These are phyloP conservation scores for Achroia grisella DNA, from an alignment of 1,140 invertebrate genomes.

Conservation along the genomic window DNA sequence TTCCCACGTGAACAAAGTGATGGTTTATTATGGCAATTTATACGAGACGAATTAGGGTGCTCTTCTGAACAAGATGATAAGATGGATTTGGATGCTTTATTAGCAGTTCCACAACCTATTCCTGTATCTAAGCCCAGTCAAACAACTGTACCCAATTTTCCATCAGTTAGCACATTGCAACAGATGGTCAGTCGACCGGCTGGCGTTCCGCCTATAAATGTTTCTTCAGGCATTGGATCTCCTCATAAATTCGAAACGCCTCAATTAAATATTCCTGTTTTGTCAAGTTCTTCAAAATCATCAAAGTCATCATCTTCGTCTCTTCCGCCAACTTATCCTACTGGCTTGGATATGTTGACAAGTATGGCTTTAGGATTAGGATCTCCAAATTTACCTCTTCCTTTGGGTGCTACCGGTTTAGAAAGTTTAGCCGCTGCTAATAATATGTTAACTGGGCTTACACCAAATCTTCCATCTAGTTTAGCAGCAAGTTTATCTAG, in stretches of 20 bases:
- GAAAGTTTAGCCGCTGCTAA: constrained; percentile 66
- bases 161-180: constrained; percentile 66
- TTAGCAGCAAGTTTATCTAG: constrained; percentile 56
- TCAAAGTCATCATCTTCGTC: constrained; percentile 53
- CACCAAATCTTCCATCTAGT: constrained; percentile 57
- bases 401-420: constrained; percentile 47
- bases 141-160: constrained; percentile 57
- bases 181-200: constrained; percentile 69
- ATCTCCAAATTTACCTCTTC: constrained; percentile 50
- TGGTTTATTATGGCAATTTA: constrained; percentile 77
- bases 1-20: constrained; percentile 80
- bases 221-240: constrained; percentile 60
- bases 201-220: constrained; percentile 64
- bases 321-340: constrained; percentile 50
- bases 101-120: constrained; percentile 73
- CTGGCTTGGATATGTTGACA: constrained; percentile 68
- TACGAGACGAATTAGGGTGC: constrained; percentile 74
- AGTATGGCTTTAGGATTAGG: constrained; percentile 69
- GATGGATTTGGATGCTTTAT: constrained; percentile 66
- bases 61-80: constrained; percentile 73
- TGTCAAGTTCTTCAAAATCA: constrained; percentile 57
- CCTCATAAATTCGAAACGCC: constrained; percentile 69
- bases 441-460: constrained; percentile 60
- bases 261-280: constrained; percentile 63
- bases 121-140: constrained; percentile 63